Percentiles rank a stretch among this genome's conserved stretches.
Evolutionary conservation across 2,797 vertebrate species (phyloP).

Genomic region (Parauchenoglanis punctatus): DNA sequence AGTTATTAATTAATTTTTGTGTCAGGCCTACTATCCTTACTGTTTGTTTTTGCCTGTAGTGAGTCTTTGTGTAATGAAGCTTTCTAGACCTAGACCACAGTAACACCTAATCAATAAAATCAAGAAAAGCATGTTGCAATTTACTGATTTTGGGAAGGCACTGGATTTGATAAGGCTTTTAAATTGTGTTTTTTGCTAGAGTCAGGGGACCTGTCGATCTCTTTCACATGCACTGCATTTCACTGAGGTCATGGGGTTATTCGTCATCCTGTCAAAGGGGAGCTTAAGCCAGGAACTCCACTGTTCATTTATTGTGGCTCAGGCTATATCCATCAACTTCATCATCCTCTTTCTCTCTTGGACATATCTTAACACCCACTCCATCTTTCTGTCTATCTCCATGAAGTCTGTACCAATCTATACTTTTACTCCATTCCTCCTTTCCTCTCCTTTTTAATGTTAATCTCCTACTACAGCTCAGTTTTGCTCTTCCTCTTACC

Average conservation of each 20-base stretch:
- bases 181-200: conserved; percentile 48
- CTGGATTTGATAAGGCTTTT: conserved; percentile 43
- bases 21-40: too few species aligned
- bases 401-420: not conserved
- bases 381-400: conserved; percentile 27
- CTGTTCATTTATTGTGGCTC: conserved; percentile 59
- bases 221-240: conserved; percentile 45
- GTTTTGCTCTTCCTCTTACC: not conserved
- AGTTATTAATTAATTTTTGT: not conserved
- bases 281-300: conserved; percentile 58
- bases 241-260: conserved; percentile 61
- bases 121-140: conserved; percentile 47
- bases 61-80: conserved; percentile 32
- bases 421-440: not conserved
- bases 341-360: conserved; percentile 36
- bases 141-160: conserved; percentile 42
- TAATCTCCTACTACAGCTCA: conserved; percentile 37
- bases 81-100: conserved; percentile 15
- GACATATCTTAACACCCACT: conserved; percentile 17
- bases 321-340: conserved; percentile 43
- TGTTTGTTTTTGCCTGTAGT: conserved; percentile 12
- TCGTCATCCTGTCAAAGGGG: conserved; percentile 63
- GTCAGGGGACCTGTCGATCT: conserved; percentile 45
- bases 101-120: conserved; percentile 46
- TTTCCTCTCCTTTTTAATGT: conserved; percentile 22